Conservation (phyloP, 2,888 invertebrate species). For the Blastobasis lacticolella region DNA sequence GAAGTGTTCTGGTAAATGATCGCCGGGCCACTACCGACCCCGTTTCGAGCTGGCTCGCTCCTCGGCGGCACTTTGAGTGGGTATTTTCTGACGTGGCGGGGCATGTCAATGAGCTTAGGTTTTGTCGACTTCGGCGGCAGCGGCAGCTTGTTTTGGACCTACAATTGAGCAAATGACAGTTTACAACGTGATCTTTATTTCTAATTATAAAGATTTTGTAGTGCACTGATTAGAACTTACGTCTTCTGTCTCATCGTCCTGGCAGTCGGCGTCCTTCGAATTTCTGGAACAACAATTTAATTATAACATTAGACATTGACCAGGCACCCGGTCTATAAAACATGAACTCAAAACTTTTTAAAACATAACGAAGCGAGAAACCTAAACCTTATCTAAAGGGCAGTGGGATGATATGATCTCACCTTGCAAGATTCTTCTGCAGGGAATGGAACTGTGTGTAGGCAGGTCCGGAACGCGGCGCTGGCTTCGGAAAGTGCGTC, state of each 20-base stretch:
- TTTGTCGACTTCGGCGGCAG: conserved; percentile 51
- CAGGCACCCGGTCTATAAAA: too few species aligned
- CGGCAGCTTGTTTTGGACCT: conserved; percentile 43
- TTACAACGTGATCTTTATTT: neutral
- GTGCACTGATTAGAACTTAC: conserved; percentile 12
- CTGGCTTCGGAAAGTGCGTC: conserved; percentile 26
- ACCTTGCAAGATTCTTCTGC: conserved; percentile 22
- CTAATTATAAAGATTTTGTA: neutral
- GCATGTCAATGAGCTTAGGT: conserved; percentile 50
- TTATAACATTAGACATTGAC: too few species aligned
- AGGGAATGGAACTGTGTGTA: conserved; percentile 30
- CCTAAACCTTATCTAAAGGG: too few species aligned
- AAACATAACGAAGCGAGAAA: too few species aligned
- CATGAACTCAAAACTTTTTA: too few species aligned
- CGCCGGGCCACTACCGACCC: conserved; percentile 6
- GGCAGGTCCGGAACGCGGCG: conserved; percentile 17
- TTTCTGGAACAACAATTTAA: too few species aligned
- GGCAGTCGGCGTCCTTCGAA: conserved; percentile 7
- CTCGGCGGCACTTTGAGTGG: conserved; percentile 36
- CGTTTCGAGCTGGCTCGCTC: neutral
- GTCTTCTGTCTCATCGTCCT: conserved; percentile 11
- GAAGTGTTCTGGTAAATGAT: conserved; percentile 53
- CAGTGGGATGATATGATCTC: too few species aligned
- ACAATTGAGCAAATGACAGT: conserved; percentile 8
- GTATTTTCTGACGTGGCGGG: conserved; percentile 52